Percentiles rank a stretch among this genome's conserved stretches.
Evolutionary conservation across 2,797 vertebrate genomes (phyloP).

Genomic region (Chrysocyon brachyurus): DNA sequence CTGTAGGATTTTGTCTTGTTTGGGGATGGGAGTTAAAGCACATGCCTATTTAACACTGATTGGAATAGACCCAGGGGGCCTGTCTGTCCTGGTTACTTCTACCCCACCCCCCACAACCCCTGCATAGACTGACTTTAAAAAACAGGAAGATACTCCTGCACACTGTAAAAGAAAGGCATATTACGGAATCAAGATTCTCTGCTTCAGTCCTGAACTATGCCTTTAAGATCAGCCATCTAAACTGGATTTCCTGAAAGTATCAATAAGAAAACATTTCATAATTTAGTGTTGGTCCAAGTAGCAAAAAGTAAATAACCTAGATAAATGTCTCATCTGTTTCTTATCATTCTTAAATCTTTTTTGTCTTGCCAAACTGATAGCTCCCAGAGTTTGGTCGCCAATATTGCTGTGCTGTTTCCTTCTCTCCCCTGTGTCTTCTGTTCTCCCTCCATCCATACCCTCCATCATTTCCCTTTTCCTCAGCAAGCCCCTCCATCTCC

Average conservation of each 20-base stretch:
- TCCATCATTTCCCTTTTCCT: neutral
- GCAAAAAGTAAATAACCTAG: constrained; percentile 52
- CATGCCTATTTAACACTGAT: neutral
- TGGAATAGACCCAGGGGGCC: neutral
- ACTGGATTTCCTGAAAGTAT: constrained; percentile 61
- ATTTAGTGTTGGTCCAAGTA: neutral
- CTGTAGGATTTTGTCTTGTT: neutral
- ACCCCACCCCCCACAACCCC: neutral
- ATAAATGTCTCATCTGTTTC: constrained; percentile 10
- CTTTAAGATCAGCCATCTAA: constrained; percentile 58
- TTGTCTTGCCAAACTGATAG: neutral
- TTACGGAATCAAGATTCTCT: neutral
- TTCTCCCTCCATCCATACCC: fast-evolving
- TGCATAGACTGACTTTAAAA: neutral
- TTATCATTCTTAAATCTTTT: constrained; percentile 24
- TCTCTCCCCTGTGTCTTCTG: neutral
- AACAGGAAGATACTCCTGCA: neutral
- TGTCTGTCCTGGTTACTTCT: neutral
- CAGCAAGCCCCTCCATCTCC: no score
- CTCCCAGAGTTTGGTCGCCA: neutral
- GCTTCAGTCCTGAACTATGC: neutral
- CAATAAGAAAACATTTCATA: constrained; percentile 53
- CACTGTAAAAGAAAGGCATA: neutral
- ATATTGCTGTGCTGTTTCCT: fast-evolving
- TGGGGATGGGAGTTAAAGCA: neutral